Percentiles rank a stretch among this genome's conserved stretches.
Conservation (phyloP, 2,888 invertebrate species). For the Gibbula magus region DNA sequence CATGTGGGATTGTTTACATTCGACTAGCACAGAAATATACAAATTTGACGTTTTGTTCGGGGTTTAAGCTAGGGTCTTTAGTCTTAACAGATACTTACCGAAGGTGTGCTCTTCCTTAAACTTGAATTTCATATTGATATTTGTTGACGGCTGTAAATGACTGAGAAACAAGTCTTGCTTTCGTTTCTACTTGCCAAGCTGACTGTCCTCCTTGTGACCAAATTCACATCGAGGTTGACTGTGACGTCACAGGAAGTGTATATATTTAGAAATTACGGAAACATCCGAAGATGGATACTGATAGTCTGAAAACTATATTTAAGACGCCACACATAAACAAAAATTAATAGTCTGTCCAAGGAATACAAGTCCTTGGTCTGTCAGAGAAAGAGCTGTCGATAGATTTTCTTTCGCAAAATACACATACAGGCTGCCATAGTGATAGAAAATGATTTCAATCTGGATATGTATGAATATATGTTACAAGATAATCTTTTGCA, state of each 20-base stretch:
- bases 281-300: neutral
- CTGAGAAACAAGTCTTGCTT: slow-evolving; percentile 17
- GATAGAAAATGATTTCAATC: too few species aligned
- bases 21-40: neutral
- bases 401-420: too few species aligned
- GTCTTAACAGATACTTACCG: slow-evolving; percentile 56
- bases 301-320: neutral
- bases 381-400: too few species aligned
- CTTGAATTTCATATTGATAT: slow-evolving; percentile 71
- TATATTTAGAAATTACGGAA: slow-evolving; percentile 5
- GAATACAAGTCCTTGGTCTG: too few species aligned
- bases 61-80: neutral
- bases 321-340: too few species aligned
- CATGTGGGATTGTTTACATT: slow-evolving; percentile 15
- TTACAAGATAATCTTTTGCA: too few species aligned
- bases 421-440: too few species aligned
- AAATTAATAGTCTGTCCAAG: too few species aligned
- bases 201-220: slow-evolving; percentile 33
- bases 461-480: too few species aligned
- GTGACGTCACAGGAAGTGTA: slow-evolving; percentile 40
- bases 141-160: neutral
- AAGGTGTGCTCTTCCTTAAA: slow-evolving; percentile 74
- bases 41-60: neutral
- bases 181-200: slow-evolving; percentile 5
- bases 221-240: slow-evolving; percentile 27